A percentile compares a stretch with the other conserved stretches of the same genome.
phyloP scores from a whole-genome alignment of 2,113 vertebrate genomes.

The Nicator chloris region DNA sequence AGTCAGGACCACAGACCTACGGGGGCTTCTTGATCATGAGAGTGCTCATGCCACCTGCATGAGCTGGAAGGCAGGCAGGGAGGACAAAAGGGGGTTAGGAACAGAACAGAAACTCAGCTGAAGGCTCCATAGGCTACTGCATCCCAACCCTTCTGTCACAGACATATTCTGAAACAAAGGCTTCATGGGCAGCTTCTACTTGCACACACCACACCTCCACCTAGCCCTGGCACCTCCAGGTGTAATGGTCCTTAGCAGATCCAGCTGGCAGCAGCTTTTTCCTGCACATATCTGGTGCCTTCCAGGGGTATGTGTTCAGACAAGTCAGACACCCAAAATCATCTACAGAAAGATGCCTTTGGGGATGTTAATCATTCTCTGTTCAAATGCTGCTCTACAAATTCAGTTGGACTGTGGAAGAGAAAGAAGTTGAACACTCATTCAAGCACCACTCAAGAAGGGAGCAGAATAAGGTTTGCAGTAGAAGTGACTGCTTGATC shows the following conservation, averaged over 20 bases:
- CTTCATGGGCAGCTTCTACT: not conserved
- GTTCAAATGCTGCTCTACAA: not conserved
- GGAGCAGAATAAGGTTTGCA: not conserved
- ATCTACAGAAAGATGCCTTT: not conserved
- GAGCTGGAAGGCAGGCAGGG: not conserved
- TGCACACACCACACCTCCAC: rapidly evolving
- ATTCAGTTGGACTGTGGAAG: not conserved
- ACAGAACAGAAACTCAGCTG: not conserved
- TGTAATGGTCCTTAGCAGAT: not conserved
- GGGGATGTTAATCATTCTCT: not conserved
- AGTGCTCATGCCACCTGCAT: not conserved
- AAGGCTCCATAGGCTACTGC: not conserved
- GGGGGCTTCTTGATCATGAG: not conserved
- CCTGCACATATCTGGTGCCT: not conserved
- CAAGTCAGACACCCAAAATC: not conserved
- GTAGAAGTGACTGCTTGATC: rapidly evolving
- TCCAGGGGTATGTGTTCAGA: rapidly evolving
- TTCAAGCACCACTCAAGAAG: not conserved
- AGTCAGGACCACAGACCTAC: not conserved
- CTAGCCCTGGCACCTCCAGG: not conserved
- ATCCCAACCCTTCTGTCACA: not conserved
- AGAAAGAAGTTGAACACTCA: not conserved
- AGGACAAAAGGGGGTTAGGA: not conserved
- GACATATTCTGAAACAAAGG: not conserved
- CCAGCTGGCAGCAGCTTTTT: not conserved